Percentiles rank a stretch among this genome's conserved stretches.
Evolutionary conservation across 2,888 invertebrate species (phyloP).

Genomic region (Raillietiella orientalis): DNA sequence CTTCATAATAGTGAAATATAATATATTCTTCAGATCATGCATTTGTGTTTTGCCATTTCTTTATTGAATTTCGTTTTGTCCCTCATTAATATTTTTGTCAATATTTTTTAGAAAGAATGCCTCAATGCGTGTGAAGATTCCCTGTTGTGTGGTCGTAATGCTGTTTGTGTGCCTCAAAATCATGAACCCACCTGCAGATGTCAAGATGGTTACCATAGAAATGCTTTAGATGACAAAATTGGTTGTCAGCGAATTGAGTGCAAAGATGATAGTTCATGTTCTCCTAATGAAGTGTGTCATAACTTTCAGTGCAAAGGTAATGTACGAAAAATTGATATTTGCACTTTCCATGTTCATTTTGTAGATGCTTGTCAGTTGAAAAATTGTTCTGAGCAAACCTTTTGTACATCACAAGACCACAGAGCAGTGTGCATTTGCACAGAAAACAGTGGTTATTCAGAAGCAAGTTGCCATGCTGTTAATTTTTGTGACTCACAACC

Average conservation of each 20-base stretch:
- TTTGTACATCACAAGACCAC: constrained; percentile 54
- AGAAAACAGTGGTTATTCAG: constrained; percentile 44
- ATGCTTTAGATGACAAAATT: constrained; percentile 37
- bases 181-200: constrained; percentile 46
- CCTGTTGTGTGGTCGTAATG: constrained; percentile 36
- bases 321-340: neutral
- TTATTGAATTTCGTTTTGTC: too few species aligned
- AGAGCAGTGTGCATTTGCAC: constrained; percentile 45
- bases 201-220: constrained; percentile 41
- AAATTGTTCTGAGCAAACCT: constrained; percentile 55
- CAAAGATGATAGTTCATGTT: constrained; percentile 27
- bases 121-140: constrained; percentile 33
- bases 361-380: constrained; percentile 44
- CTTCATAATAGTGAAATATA: too few species aligned
- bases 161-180: constrained; percentile 34
- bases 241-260: constrained; percentile 56
- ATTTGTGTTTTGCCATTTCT: too few species aligned
- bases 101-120: constrained; percentile 23
- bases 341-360: neutral
- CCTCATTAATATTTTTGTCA: neutral
- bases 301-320: constrained; percentile 29
- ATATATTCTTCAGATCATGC: too few species aligned
- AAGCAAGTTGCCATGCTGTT: constrained; percentile 30
- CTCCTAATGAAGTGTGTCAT: constrained; percentile 49
- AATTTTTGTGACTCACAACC: constrained; percentile 44